Evolutionary conservation across 2,888 invertebrate genomes (phyloP), one percentile per base, ranked within the genome.

Genomic region (Temnothorax rugatulus): DNA sequence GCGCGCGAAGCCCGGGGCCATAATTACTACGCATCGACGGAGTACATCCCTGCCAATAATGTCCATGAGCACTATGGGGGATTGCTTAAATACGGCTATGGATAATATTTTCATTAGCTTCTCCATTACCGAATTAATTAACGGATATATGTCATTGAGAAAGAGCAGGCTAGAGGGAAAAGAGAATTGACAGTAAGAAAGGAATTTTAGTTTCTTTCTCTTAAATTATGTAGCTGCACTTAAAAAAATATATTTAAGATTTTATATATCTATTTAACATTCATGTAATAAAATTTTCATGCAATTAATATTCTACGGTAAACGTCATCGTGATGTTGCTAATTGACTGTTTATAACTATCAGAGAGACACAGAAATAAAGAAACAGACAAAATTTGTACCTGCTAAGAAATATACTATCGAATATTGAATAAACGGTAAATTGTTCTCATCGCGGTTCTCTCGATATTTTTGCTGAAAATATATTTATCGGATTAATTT

Each of bases 51-150:
- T 89, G 90, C 90, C 90, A 90, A 90, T 90, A 90, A 90, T 87
- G 87, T 83, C 83, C 88, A 84, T 87, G 88, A 86, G 87, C 85
- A 81, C 90, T 85, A 90, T 87, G 83, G 88, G 87, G 88, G 82
- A 86, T 82, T 74, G 84, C 83, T 89, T 85, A 83, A 90, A 90
- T 90, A 90, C 87, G 88, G 29, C 84, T 69, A 82, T 75, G 86
- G 87, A 90, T 90, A 90, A 90, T 90, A 90, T 90, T 90, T 90
- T 90, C 90, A 90, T 90, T 90, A 90, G 84, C 83, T 66, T 52
- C 41, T 69, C 77, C 85, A 83, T 83, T 84, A 73, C 87, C 88
- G 83, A 86, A 90, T 90, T 89, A 90, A 88, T 90, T 85, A 79
- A 77, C 47, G 66, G 61, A 52, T 82, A 41, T 61, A 61, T 74